Evolutionary conservation across 2,113 vertebrate genomes (phyloP).

Genomic region (Lampris incognitus): DNA sequence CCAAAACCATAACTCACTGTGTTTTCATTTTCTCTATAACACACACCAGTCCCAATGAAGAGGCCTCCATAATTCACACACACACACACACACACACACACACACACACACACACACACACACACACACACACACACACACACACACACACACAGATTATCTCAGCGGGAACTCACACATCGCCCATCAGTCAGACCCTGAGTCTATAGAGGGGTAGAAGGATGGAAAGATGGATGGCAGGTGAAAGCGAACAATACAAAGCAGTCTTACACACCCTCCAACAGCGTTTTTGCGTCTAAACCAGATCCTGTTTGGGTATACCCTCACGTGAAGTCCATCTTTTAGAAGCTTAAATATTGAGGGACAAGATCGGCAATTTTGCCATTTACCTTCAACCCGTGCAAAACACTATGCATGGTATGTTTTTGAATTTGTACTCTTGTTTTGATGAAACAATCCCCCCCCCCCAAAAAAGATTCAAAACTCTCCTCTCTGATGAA

Average conservation of each 20-base stretch:
- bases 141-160: constrained; percentile 67
- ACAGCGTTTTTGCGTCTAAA: too few species aligned
- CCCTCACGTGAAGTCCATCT: too few species aligned
- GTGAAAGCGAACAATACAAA: not conserved
- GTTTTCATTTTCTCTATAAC: constrained; percentile 74
- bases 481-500: too few species aligned
- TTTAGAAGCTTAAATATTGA: too few species aligned
- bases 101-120: constrained; percentile 62
- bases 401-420: too few species aligned
- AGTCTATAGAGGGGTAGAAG: constrained; percentile 13
- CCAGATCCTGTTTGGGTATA: too few species aligned
- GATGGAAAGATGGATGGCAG: constrained; percentile 26
- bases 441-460: too few species aligned
- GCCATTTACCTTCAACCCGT: too few species aligned
- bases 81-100: constrained; percentile 34
- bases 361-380: too few species aligned
- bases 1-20: constrained; percentile 76
- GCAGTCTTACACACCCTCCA: too few species aligned
- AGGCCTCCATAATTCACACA: constrained; percentile 64
- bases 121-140: constrained; percentile 61
- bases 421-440: too few species aligned
- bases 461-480: too few species aligned
- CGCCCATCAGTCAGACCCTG: constrained; percentile 57
- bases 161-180: constrained; percentile 63
- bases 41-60: constrained; percentile 62